Evolutionary conservation across 1,140 invertebrate genomes (phyloP).

Genomic region (Pseudoatta argentina): DNA sequence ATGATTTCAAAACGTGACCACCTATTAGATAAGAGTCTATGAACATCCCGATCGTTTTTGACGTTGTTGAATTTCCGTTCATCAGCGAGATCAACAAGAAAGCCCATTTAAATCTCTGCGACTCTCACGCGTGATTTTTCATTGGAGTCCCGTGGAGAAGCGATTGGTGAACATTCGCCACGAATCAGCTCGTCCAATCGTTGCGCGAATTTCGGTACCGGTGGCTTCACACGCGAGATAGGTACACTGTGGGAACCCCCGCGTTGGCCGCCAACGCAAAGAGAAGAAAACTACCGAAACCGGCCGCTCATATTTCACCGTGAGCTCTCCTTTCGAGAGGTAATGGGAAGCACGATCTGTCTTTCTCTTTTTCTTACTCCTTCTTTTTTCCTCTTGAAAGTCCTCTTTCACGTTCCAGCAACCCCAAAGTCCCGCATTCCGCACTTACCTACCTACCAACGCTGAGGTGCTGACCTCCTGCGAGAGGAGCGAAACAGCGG

Average conservation of each 20-base stretch:
- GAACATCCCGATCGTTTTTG: too few relatives aligned
- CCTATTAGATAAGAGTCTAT: not conserved
- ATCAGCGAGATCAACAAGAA: not conserved
- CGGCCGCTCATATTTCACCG: conserved; percentile 54
- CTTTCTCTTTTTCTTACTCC: not conserved
- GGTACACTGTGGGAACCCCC: conserved; percentile 25
- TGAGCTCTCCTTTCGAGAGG: conserved; percentile 44
- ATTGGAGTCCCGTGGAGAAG: not conserved
- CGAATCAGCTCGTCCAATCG: conserved; percentile 13
- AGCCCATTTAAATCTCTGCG: not conserved
- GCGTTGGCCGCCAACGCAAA: conserved; percentile 46
- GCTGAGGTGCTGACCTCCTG: conserved; percentile 75
- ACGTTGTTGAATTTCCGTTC: not conserved
- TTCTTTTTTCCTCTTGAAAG: not conserved
- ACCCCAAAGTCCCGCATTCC: conserved; percentile 54
- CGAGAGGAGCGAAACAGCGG: conserved; percentile 66
- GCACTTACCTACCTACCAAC: conserved; percentile 60
- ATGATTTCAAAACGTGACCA: not conserved
- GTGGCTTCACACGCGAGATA: conserved; percentile 34
- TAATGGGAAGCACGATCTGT: not conserved
- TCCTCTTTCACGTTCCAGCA: conserved; percentile 19
- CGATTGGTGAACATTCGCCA: conserved; percentile 13
- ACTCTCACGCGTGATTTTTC: conserved; percentile 19
- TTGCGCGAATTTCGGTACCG: not conserved
- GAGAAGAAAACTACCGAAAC: conserved; percentile 52